These are phyloP conservation scores for Vulpes vulpes DNA, from an alignment of 2,113 vertebrate genomes.

Conservation along the genomic window DNA sequence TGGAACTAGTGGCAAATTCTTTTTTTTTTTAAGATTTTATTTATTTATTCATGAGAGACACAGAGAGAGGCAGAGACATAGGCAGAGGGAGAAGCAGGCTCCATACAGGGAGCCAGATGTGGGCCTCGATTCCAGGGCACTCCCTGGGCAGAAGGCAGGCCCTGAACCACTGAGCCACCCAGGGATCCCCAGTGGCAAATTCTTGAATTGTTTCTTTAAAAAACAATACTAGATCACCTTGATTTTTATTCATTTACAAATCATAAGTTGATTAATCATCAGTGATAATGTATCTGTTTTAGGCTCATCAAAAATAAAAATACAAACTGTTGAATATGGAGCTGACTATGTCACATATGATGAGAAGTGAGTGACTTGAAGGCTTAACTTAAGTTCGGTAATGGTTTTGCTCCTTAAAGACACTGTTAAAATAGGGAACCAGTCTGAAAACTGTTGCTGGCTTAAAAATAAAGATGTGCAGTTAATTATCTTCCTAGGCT, in stretches of 20 bases:
- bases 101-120: no score
- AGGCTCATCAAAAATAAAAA: not conserved
- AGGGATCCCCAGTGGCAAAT: not conserved
- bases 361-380: not conserved
- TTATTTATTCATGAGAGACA: no score
- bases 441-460: not conserved
- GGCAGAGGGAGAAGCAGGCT: no score
- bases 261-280: not conserved
- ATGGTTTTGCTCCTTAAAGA: not conserved
- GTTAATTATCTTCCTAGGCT: not conserved
- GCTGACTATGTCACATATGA: not conserved
- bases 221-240: not conserved
- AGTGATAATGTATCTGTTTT: not conserved
- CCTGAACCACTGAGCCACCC: no score
- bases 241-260: constrained; percentile 21
- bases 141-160: no score
- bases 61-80: no score
- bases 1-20: not conserved
- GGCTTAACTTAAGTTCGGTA: not conserved
- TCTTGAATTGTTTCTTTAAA: not conserved
- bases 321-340: not conserved
- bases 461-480: not conserved
- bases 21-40: not conserved
- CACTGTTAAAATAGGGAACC: not conserved
- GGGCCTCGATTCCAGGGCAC: no score